A percentile compares a stretch with the other conserved stretches of the same genome.
phyloP scores from a whole-genome alignment of 2,113 vertebrate species.

The Oryctolagus cuniculus region mOryCun1.1 NC_091435.1:45687001-45687500 shows the following conservation, averaged over 20 bases:
- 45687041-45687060: background rate
- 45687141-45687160: background rate
- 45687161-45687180: background rate
- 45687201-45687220: background rate
- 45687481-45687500: constrained; percentile 3
- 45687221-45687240: constrained; percentile 43
- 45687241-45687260: background rate
- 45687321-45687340: background rate
- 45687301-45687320: background rate
- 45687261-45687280: background rate
- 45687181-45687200: constrained; percentile 19
- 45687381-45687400: background rate
- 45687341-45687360: background rate
- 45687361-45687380: background rate
- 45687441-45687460: constrained; percentile 3
- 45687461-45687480: background rate
- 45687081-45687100: background rate
- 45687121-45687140: background rate
- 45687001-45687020: background rate
- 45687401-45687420: constrained; percentile 3
- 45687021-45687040: background rate
- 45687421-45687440: constrained; percentile 35
- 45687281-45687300: background rate
- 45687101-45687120: constrained; percentile 9
- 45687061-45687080: background rate